A percentile compares a stretch with the other conserved stretches of the same genome.
phyloP scores from a whole-genome alignment of 2,113 vertebrate genomes.

The Mormyrus lacerda region DNA sequence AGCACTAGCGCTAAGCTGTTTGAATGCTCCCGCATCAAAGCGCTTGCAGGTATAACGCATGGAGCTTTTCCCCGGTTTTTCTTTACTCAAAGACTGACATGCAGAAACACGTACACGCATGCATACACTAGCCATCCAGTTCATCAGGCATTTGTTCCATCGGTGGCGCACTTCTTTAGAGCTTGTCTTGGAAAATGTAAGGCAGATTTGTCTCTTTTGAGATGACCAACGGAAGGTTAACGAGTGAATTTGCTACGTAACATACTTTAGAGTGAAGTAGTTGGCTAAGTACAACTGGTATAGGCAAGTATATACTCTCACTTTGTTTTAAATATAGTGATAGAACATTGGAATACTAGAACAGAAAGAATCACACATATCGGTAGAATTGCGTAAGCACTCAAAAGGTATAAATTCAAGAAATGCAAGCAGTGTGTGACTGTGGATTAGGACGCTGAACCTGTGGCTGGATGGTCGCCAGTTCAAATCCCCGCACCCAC shows the following conservation, averaged over 20 bases:
- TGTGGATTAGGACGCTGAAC: neutral
- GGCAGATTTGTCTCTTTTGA: neutral
- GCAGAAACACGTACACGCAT: slow-evolving; percentile 21
- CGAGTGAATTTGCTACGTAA: neutral
- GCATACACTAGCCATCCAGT: neutral
- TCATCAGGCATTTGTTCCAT: neutral
- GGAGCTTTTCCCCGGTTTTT: neutral
- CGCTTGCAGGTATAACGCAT: slow-evolving; percentile 72
- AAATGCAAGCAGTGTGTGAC: neutral
- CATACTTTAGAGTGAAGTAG: neutral
- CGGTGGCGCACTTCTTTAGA: neutral
- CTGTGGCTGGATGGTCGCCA: neutral
- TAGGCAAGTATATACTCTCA: neutral
- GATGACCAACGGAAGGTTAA: neutral
- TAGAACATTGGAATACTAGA: neutral
- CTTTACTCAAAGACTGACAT: slow-evolving; percentile 26
- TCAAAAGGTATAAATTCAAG: neutral
- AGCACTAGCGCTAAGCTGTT: slow-evolving; percentile 78
- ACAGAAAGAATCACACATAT: neutral
- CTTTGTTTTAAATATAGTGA: neutral
- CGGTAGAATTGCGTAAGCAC: neutral
- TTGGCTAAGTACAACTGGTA: neutral
- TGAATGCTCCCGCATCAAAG: slow-evolving; percentile 86
- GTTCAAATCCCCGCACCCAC: neutral
- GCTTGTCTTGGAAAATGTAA: neutral